Conservation (phyloP, 2,113 vertebrate species). For the Dicrurus megarhynchus region DNA sequence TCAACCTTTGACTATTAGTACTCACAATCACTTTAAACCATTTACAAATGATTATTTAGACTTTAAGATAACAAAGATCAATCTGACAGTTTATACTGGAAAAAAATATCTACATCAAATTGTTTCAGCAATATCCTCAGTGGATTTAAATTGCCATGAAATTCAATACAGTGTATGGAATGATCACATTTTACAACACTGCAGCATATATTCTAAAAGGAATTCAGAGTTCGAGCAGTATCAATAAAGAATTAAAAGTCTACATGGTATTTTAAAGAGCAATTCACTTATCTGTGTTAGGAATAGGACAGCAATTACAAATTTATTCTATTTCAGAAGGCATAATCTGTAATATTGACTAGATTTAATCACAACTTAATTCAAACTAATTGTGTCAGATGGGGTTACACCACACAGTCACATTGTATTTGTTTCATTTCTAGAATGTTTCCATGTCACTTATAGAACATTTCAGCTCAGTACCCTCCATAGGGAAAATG, state of each 20-base stretch:
- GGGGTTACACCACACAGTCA: neutral
- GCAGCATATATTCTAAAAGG: neutral
- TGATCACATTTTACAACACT: neutral
- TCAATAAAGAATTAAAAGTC: neutral
- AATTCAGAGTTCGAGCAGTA: neutral
- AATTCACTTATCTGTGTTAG: neutral
- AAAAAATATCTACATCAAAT: neutral
- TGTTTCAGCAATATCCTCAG: neutral
- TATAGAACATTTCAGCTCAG: neutral
- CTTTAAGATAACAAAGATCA: neutral
- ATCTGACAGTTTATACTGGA: neutral
- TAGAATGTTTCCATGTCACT: neutral
- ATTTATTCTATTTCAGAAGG: neutral
- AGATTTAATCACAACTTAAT: neutral
- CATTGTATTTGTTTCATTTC: neutral
- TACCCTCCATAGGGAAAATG: neutral
- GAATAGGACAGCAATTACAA: neutral
- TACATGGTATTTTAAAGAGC: neutral
- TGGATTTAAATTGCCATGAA: neutral
- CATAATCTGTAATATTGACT: neutral
- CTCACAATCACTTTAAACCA: neutral
- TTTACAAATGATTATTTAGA: conserved; percentile 2
- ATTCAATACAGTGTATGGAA: neutral
- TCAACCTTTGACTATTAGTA: neutral
- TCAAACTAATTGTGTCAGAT: neutral